Percentiles rank a stretch among this genome's conserved stretches.
Conservation (phyloP, 1,140 invertebrate genomes). For the Acromyrmex charruanus region DNA sequence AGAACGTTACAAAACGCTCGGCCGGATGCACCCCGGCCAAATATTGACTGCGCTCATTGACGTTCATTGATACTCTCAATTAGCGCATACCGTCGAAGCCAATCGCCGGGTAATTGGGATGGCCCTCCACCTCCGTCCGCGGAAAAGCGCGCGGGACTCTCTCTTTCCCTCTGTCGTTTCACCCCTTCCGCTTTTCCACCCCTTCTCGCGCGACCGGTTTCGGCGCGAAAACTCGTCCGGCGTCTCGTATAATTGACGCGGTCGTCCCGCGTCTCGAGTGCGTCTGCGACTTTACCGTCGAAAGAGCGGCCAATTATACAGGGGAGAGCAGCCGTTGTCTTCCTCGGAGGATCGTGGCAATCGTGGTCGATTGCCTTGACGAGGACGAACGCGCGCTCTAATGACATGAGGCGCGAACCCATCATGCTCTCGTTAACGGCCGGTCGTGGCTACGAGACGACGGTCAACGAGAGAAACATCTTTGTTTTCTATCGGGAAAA, state of each 20-base stretch:
- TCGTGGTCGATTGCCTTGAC: constrained; percentile 10
- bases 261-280: background rate
- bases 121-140: constrained; percentile 34
- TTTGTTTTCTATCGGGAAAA: constrained; percentile 47
- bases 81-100: constrained; percentile 76
- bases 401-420: constrained; percentile 28
- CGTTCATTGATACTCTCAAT: constrained; percentile 79
- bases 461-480: constrained; percentile 20
- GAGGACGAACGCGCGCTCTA: constrained; percentile 21
- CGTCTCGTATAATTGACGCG: background rate
- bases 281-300: constrained; percentile 19
- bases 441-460: background rate
- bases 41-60: constrained; percentile 78
- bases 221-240: constrained; percentile 41
- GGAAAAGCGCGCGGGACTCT: constrained; percentile 61
- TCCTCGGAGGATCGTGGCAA: constrained; percentile 19
- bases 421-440: constrained; percentile 2
- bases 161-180: constrained; percentile 19
- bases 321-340: background rate
- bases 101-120: constrained; percentile 76
- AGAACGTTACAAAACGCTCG: constrained; percentile 77
- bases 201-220: background rate
- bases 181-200: background rate
- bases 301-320: constrained; percentile 53
- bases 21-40: constrained; percentile 76